phyloP scores from a whole-genome alignment of 1,140 invertebrate genomes.

The Tetranychus urticae region DNA sequence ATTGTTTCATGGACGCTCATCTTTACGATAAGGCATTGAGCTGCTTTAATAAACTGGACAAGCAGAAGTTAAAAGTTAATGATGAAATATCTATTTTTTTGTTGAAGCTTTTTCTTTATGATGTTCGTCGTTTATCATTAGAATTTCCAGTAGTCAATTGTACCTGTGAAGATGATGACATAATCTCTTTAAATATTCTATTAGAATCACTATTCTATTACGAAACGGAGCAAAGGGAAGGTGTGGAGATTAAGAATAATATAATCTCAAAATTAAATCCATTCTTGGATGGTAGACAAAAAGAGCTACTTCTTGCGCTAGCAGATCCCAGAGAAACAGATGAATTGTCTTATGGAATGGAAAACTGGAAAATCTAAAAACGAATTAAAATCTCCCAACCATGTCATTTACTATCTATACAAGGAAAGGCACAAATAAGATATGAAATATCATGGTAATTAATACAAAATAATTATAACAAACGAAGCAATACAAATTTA shows the following conservation, averaged over 20 bases:
- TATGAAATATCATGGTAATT: no score
- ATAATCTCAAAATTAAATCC: neutral
- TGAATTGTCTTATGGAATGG: no score
- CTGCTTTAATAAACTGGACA: conserved; percentile 2
- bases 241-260: neutral
- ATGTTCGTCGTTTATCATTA: conserved; percentile 4
- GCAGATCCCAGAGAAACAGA: no score
- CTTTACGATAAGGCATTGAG: neutral
- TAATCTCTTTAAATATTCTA: conserved; percentile 1
- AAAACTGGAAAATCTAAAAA: no score
- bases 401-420: no score
- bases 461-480: no score
- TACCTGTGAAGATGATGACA: neutral
- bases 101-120: conserved; percentile 5
- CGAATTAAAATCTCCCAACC: no score
- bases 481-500: no score
- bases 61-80: neutral
- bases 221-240: neutral
- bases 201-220: conserved; percentile 1
- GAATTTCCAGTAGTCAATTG: conserved; percentile 1
- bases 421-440: no score
- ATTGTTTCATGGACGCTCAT: conserved; percentile 1
- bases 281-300: neutral
- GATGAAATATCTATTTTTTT: conserved; percentile 7
- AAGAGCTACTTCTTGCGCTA: neutral